Base-by-base conservation (phyloP, 2,797 vertebrate species). In the Gadopsis marmoratus region DNA sequence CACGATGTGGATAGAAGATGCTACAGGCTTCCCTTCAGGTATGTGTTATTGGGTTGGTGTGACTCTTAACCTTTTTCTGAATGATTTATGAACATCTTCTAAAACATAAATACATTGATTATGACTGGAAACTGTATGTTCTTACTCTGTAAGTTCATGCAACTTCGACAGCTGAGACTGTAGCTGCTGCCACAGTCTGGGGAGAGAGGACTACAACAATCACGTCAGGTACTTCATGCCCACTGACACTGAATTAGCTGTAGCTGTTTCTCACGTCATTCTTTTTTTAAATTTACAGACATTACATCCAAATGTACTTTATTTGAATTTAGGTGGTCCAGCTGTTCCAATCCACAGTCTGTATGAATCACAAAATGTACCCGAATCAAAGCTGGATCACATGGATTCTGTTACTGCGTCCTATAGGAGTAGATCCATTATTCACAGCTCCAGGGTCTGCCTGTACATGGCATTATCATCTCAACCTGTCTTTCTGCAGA, bases 141-240 rank as follows among this genome's bases (percentile, higher is more conserved):
- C 72, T 60, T 29, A 6, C 14, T 73, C 1, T 67, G 0, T 62
- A 74, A 89, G 85, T 48, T 66, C 48, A 26, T 21, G 14, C 60
- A 67, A 37, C 75, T 29, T 45, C 75, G 35, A 61, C 71, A 37
- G 3, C 3, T 23, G 37, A 76, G 47, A 26, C 73, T 11, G 21
- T 61, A n/a, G 37, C 74, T 53, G 43, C 47, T 29, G 37, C 47
- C 41, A 76, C 75, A 31, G 68, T 41, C 9, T 87, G 88, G 91
- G 76, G 17, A 39, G 31, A 76, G 73, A 79, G 16, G 13, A 56
- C 86, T 3, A 17, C 66, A 39, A 35, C 21, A 12, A 3, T 67
- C 51, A 65, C 33, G 4, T 47, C 83, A 88, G 90, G 93, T 91
- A 82, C 5, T 55, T 61, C 13, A 21, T 21, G 2, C 23, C 17